Conservation (phyloP, 2,888 invertebrate genomes). For the Epinotia demarniana region DNA sequence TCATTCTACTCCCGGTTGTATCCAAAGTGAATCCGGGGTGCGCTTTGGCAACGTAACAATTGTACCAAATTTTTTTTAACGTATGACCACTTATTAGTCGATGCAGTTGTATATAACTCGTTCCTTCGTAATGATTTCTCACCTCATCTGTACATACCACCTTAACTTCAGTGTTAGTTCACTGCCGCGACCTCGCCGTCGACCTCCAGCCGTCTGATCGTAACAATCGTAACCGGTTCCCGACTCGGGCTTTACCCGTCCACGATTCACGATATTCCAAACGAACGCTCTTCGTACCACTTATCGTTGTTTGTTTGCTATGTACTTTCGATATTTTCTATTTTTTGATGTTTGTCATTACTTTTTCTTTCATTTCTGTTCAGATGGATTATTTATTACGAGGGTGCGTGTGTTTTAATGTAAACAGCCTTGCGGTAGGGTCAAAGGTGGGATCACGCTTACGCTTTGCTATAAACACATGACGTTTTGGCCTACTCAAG, state of each 20-base stretch:
- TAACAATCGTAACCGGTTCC: conserved; percentile 43
- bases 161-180: conserved; percentile 35
- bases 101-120: too few relatives aligned
- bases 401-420: neutral
- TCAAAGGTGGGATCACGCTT: conserved; percentile 1
- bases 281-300: conserved; percentile 32
- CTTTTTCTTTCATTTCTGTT: neutral
- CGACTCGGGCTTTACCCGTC: conserved; percentile 10
- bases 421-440: neutral
- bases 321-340: conserved; percentile 32
- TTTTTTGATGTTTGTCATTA: neutral
- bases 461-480: neutral
- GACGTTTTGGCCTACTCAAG: neutral
- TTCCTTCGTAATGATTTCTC: neutral
- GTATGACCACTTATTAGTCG: too few relatives aligned
- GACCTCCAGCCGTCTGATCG: conserved; percentile 44
- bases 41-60: too few relatives aligned
- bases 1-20: too few relatives aligned
- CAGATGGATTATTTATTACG: neutral
- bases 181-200: conserved; percentile 44
- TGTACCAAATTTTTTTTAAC: too few relatives aligned
- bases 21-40: too few relatives aligned
- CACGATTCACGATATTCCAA: conserved; percentile 34
- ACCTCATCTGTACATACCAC: conserved; percentile 7
- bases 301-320: conserved; percentile 34